Evolutionary conservation across 2,797 vertebrate genomes (phyloP), one percentile per base, ranked within the genome.

Genomic region (Platalea minor): DNA sequence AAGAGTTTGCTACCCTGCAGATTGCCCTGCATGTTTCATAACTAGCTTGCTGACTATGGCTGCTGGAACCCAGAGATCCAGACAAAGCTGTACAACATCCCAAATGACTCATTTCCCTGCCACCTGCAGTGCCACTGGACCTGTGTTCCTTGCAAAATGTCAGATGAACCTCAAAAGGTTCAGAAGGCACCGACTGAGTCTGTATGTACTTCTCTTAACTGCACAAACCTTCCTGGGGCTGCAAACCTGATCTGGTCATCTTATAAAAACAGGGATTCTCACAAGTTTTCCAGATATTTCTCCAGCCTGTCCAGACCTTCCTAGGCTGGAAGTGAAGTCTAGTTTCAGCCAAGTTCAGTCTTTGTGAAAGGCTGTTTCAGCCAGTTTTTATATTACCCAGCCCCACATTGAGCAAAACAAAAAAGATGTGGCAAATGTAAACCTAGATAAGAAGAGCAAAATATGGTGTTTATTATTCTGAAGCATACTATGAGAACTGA

Each of bases 1-100:
- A 94, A 54, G 93, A 88, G 70, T 90, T 96, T 72, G 10, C 85
- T 56, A 4, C 79, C 77, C 92, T 86, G 85, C 60, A 48, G 94
- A 43, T 50, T 28, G 76, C 69, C 74, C 8, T 33, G 63, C 20
- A 2, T 85, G 70, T 92, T 96, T 97, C 91, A 73, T 93, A 96
- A 93, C 72, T 64, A 33, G 61, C 39, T 45, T 88, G 86, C 78
- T 69, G 68, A 48, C 43, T 23, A 21, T 20, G 65, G 87, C 87
- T 94, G 81, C 86, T 89, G 76, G 76, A 84, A 37, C 69, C 73
- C 48, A 3, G 68, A 72, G 37, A 51, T 88, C 61, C 91, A 95
- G 68, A 88, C 79, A 85, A 78, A 96, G 93, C 96, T 28, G 26
- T 64, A 54, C 88, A 92, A 45, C 68, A 89, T 93, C 91, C 91